Conservation (phyloP, 1,140 invertebrate species). For the Lasioglossum albipes region DNA sequence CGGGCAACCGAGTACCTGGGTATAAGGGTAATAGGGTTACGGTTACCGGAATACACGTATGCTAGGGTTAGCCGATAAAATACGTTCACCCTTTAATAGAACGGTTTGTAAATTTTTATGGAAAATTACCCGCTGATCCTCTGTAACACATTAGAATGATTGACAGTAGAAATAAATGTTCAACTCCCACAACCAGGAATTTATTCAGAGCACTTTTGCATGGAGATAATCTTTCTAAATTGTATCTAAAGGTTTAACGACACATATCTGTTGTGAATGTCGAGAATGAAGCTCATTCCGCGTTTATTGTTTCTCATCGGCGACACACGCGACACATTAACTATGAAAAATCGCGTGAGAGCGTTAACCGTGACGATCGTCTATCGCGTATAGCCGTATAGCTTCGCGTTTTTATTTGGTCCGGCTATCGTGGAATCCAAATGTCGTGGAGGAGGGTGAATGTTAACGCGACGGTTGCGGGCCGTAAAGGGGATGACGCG, state of each 20-base stretch:
- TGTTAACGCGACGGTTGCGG: neutral
- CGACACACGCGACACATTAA: neutral
- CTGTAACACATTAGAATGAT: no score
- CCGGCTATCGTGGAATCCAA: neutral
- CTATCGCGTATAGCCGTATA: no score
- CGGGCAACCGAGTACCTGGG: neutral
- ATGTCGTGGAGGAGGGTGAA: neutral
- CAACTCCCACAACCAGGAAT: no score
- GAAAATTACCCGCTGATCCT: neutral
- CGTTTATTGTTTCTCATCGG: neutral
- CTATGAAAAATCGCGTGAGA: neutral
- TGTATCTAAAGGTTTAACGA: no score
- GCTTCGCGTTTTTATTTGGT: neutral
- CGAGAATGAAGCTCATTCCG: no score
- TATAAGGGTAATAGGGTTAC: slow-evolving; percentile 13
- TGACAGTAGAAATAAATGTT: no score
- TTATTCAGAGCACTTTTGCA: no score
- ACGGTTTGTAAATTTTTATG: neutral
- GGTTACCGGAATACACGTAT: slow-evolving; percentile 1
- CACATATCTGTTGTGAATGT: no score
- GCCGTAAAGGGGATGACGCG: neutral
- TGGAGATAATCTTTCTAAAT: no score
- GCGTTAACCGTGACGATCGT: no score
- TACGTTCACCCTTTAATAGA: neutral
- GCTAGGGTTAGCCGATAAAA: neutral